Base-by-base conservation (phyloP, 1,140 invertebrate genomes). In the Trichonephila inaurata region DNA sequence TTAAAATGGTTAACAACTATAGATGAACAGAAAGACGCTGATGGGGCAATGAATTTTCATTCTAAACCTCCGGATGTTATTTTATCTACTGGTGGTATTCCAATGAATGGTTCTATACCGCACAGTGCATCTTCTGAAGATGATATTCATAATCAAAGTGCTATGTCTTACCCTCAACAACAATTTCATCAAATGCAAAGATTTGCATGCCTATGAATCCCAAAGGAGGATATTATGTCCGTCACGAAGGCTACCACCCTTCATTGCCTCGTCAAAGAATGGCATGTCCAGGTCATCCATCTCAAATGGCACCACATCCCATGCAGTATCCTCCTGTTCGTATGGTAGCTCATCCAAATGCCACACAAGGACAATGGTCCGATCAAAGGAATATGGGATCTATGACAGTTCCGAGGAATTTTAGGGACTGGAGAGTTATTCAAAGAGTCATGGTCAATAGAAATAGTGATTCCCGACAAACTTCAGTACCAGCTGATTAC, bases 1-100 rank as follows among this genome's bases (percentile, higher is more conserved):
- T 82, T 94, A 7, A 91, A 91, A 44, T 94, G 94, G 94, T 87
- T 94, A 72, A 94, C 94, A 8, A 90, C 92, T 5, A 62, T 94
- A 7, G 94, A 94, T 51, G 85, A 93, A 16, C 60, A 82, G 5
- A 66, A 88, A 87, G 83, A 91, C n/a, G 33, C 24, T 14, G 94
- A 94, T 24, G 61, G 60, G 14, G 60, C 60, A 1, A 0, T 64
- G 21, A 89, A 82, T n/a, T 89, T 89, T 60, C 87, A 69, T 60
- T 94, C 88, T 16, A 89, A 94, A 60, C 93, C 93, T 0, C 93
- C 93, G 14, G 93, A 94, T 85, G 93, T 94, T 10, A 94, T 94
- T 24, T 60, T 94, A 18, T 94, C 93, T 12, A 83, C 94, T 16
- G 94, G 89, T 21, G 72, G 72, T 72, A 83, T 94, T 60, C 94